These are phyloP conservation scores for Antidorcas marsupialis DNA, from an alignment of 2,113 vertebrate genomes.

Conservation along the genomic window DNA sequence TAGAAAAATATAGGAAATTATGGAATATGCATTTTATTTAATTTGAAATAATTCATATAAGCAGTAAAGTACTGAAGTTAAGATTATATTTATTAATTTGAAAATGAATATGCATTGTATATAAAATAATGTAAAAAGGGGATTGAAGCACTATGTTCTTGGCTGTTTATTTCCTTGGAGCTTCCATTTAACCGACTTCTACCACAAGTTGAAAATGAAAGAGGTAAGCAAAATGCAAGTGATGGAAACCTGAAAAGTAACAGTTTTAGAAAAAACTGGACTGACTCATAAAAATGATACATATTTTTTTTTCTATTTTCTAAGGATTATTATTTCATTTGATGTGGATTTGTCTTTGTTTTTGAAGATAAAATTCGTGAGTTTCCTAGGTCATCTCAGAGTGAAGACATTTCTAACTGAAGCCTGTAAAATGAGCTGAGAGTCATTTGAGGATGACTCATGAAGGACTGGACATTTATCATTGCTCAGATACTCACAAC, in stretches of 20 bases:
- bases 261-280: neutral
- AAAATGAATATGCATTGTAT: neutral
- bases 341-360: neutral
- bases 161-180: neutral
- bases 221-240: neutral
- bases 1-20: neutral
- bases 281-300: neutral
- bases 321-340: neutral
- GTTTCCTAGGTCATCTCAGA: neutral
- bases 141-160: neutral
- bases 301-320: neutral
- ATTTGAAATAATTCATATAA: neutral
- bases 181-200: neutral
- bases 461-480: neutral
- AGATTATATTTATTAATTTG: neutral
- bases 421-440: neutral
- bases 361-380: neutral
- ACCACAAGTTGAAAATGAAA: neutral
- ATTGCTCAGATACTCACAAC: neutral
- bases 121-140: neutral
- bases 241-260: neutral
- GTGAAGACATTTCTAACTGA: neutral
- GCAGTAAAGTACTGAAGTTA: neutral
- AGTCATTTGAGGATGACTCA: neutral
- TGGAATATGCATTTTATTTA: neutral